phyloP scores from a whole-genome alignment of 1,140 invertebrate species.

The Drosophila ambigua region DNA sequence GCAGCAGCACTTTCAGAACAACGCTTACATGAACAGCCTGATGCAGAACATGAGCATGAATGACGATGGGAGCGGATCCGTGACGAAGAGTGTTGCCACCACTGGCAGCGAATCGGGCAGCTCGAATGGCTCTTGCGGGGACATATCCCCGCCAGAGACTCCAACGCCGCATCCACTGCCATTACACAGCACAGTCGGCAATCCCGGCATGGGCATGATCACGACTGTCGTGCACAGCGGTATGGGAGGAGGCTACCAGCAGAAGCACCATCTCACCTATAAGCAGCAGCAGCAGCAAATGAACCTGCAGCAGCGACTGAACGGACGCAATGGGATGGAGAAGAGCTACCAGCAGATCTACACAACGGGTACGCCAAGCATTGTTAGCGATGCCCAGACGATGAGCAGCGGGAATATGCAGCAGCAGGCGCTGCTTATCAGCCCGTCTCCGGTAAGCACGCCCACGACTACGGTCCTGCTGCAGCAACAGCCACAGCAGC shows the following conservation, averaged over 20 bases:
- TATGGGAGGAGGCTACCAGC: constrained; percentile 39
- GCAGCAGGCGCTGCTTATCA: constrained; percentile 61
- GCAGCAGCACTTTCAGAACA: constrained; percentile 63
- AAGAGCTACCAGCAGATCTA: constrained; percentile 74
- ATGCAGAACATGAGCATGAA: constrained; percentile 77
- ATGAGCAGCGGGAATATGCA: constrained; percentile 40
- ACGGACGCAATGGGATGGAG: constrained; percentile 74
- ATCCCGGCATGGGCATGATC: constrained; percentile 36
- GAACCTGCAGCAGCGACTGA: constrained; percentile 68
- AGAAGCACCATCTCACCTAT: constrained; percentile 74
- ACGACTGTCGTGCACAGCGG: constrained; percentile 45
- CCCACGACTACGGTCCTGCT: constrained; percentile 62
- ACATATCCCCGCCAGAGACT: constrained; percentile 79
- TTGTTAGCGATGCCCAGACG: constrained; percentile 53
- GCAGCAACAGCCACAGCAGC: constrained; percentile 44
- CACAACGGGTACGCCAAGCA: constrained; percentile 50
- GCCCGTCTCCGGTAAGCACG: constrained; percentile 59
- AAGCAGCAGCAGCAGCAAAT: constrained; percentile 66
- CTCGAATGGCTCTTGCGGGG: constrained; percentile 78
- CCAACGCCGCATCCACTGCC: constrained; percentile 61
- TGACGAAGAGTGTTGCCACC: constrained; percentile 65
- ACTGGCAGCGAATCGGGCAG: constrained; percentile 81
- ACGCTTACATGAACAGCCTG: constrained; percentile 64
- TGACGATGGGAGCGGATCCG: constrained; percentile 58
- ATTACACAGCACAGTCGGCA: constrained; percentile 38